These are phyloP conservation scores for Meta bourneti DNA, from an alignment of 2,888 invertebrate genomes.

Conservation along the genomic window DNA sequence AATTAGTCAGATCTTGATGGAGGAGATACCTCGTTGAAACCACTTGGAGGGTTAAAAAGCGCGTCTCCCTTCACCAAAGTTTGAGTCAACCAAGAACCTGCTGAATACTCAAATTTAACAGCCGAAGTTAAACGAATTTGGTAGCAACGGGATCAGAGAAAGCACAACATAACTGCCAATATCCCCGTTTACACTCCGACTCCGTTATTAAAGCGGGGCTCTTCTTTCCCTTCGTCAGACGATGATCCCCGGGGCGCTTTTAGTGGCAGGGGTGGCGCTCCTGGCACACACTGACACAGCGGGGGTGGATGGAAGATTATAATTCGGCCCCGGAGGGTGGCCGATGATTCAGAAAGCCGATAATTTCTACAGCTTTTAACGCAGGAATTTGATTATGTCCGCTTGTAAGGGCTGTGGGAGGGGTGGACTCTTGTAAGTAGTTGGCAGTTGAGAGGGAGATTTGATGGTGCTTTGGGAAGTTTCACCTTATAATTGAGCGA, in stretches of 20 bases:
- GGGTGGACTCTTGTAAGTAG: background rate
- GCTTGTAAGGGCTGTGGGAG: slow-evolving; percentile 12
- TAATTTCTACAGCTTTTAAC: slow-evolving; percentile 68
- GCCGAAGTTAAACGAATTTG: background rate
- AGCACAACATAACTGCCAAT: slow-evolving; percentile 5
- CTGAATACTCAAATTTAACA: too few species aligned
- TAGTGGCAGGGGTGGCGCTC: background rate
- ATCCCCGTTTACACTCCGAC: background rate
- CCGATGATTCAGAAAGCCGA: slow-evolving; percentile 70
- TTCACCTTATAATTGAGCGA: background rate
- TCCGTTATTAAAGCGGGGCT: slow-evolving; percentile 27
- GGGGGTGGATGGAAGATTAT: slow-evolving; percentile 29
- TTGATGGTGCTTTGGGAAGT: background rate
- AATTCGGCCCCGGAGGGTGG: slow-evolving; percentile 29
- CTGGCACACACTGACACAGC: background rate
- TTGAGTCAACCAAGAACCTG: too few species aligned
- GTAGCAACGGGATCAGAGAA: too few species aligned
- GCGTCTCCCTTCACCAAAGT: too few species aligned
- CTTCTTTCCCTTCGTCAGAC: slow-evolving; percentile 18
- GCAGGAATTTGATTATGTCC: slow-evolving; percentile 65
- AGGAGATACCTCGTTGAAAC: too few species aligned
- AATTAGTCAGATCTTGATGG: too few species aligned
- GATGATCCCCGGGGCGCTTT: slow-evolving; percentile 10
- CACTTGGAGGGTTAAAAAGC: too few species aligned
- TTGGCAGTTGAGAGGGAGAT: slow-evolving; percentile 13